Percentiles rank a stretch among this genome's conserved stretches.
These are phyloP conservation scores for Cephus rjabovi DNA, from an alignment of 2,888 invertebrate genomes.

Conservation along the genomic window DNA sequence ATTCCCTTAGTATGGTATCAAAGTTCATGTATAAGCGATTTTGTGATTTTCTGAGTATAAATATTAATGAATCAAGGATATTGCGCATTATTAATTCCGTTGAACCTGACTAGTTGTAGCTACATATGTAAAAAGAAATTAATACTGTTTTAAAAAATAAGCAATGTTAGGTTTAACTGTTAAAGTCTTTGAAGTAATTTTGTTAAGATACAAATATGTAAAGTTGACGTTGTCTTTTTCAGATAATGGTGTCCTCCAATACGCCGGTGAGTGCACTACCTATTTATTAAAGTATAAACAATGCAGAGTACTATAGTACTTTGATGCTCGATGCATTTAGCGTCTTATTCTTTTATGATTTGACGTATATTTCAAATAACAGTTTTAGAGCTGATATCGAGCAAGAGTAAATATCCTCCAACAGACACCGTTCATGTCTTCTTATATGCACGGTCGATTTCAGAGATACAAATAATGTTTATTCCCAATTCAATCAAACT, in stretches of 20 bases:
- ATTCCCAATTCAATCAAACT: not conserved
- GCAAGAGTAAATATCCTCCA: conserved; percentile 54
- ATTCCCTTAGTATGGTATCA: too few species aligned
- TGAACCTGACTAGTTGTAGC: too few species aligned
- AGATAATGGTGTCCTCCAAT: conserved; percentile 64
- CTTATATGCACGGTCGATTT: conserved; percentile 52
- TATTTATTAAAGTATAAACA: conserved; percentile 22
- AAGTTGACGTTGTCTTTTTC: conserved; percentile 38
- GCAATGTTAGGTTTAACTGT: too few species aligned
- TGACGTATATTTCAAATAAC: conserved; percentile 22
- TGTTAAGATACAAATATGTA: too few species aligned
- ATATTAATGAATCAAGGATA: too few species aligned
- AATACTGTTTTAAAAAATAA: too few species aligned
- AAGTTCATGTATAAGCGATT: too few species aligned
- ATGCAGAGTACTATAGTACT: too few species aligned
- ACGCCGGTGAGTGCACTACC: conserved; percentile 56
- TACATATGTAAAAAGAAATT: too few species aligned
- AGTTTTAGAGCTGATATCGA: conserved; percentile 32
- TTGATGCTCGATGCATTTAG: conserved; percentile 7
- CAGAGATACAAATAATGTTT: conserved; percentile 46
- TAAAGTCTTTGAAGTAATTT: too few species aligned
- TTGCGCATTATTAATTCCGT: too few species aligned
- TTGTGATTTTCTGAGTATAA: too few species aligned
- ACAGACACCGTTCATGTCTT: conserved; percentile 58
- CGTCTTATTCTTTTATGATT: conserved; percentile 3